Conservation (phyloP, 2,113 vertebrate genomes). For the Otocyon megalotis region DNA sequence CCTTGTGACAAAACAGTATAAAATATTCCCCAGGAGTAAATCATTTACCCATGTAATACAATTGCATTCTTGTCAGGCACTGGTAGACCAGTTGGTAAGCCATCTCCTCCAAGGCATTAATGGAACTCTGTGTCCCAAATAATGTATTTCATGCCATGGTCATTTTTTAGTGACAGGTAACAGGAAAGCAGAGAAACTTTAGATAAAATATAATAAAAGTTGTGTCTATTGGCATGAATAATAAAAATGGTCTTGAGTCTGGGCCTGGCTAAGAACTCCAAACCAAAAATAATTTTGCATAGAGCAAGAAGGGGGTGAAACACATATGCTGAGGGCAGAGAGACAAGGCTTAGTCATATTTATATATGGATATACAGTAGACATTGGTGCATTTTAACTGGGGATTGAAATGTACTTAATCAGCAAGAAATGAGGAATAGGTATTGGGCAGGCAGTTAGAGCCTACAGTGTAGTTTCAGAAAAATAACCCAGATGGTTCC, state of each 20-base stretch:
- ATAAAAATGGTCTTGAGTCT: slow-evolving; percentile 37
- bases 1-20: slow-evolving; percentile 66
- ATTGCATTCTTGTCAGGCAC: slow-evolving; percentile 66
- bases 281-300: slow-evolving; percentile 9
- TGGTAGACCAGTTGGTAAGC: slow-evolving; percentile 39
- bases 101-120: slow-evolving; percentile 51
- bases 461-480: not conserved
- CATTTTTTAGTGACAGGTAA: slow-evolving; percentile 7
- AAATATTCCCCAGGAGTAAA: slow-evolving; percentile 63
- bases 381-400: slow-evolving; percentile 42
- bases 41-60: slow-evolving; percentile 78
- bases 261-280: slow-evolving; percentile 17
- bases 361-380: not conserved
- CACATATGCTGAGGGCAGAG: not conserved
- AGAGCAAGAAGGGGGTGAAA: not conserved
- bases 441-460: not conserved
- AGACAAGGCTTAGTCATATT: not conserved
- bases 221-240: not conserved
- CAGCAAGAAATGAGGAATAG: not conserved
- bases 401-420: slow-evolving; percentile 25
- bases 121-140: slow-evolving; percentile 45
- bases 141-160: not conserved
- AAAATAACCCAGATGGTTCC: slow-evolving; percentile 16
- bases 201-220: not conserved
- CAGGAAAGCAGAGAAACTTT: not conserved